Base-by-base conservation (phyloP, 2,888 invertebrate genomes). In the Euclidia mi region DNA sequence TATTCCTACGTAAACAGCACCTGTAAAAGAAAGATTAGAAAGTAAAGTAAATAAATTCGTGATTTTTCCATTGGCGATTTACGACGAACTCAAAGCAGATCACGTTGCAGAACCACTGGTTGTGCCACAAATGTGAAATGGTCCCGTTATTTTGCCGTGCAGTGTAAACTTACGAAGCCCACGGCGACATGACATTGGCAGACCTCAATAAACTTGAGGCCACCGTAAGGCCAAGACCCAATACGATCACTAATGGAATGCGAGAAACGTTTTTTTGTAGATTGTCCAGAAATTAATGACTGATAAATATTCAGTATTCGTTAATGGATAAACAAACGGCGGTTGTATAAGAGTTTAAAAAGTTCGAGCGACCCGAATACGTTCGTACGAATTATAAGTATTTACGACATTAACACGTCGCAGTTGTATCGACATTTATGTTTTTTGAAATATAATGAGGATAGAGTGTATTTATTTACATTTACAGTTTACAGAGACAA, bases 221-320 rank as follows among this genome's bases (percentile, higher is more conserved):
- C 56, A 9, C 37, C 44, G 35, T 32, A 31, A 25, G 35, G 25
- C 34, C 28, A 51, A 35, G 15, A 32, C 17, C 11, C 31, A 41
- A 44, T 41, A 32, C 48, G 31, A 17, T 20, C 56, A 12, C 58
- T 43, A 52, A 65, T 56, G 72, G 76, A 71, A 72, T 72, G 72
- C 43, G 61, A 72, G 72, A 71, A 58, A 65, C 51, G 41, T 71
- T 65, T 67, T 45, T 25, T 25, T 55, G 42, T 57, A 56, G 63
- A 65, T 68, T 65, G 59, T 59, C 42, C 40, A 59, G 47, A 76
- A 65, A 59, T 75, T 65, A 72, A 68, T 75, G 62, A 43, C 52
- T 57, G 68, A 57, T 71, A 71, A 71, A 71, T 74, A 71, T 74
- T 74, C 63, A 75, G 61, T 60, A 60, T 65, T 57, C 20, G 28